Base-by-base conservation (phyloP, 2,888 invertebrate species). In the Phoronis australis region DNA sequence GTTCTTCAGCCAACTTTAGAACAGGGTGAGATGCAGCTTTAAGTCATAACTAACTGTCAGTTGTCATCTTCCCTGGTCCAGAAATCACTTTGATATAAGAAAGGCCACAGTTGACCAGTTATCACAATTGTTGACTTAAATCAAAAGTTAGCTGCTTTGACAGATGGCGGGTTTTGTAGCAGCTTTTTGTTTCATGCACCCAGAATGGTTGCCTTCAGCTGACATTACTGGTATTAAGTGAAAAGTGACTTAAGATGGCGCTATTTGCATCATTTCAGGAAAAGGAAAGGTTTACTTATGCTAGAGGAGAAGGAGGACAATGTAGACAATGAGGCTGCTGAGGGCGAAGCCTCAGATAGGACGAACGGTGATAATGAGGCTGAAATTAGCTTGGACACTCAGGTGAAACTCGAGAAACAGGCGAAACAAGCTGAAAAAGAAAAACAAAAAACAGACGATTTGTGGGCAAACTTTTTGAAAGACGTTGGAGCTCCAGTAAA, bases 391-490 rank as follows among this genome's bases (percentile, higher is more conserved):
- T n/a, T n/a, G n/a, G n/a, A n/a, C n/a, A n/a, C n/a, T n/a, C n/a
- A 31, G 31, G 15, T 31, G 31, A 31, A 31, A 31, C 50, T 58
- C 27, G 66, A 69, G 48, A 57, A 62, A 27, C 55, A 59, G 23
- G 54, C 45, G 18, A 67, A 59, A 54, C 69, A 68, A 48, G 62
- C 63, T 41, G 66, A 65, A 37, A 59, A 62, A 37, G 69, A 71
- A 46, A 74, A 74, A 57, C 69, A 71, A 49, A 65, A 60, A 50
- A 64, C 68, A 3, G 71, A 76, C 54, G 64, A 67, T 43, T 54
- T 76, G 23, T 76, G 76, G 76, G 65, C 71, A 4, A 72, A 71
- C 51, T 76, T 76, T 56, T 54, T 73, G 57, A 57, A 71, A n/a
- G 75, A 72, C 57, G 71, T 73, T 20, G 65, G 67, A n/a, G 50